Base-by-base conservation (phyloP, 2,888 invertebrate species). In the Drosophila hamatofila region DNA sequence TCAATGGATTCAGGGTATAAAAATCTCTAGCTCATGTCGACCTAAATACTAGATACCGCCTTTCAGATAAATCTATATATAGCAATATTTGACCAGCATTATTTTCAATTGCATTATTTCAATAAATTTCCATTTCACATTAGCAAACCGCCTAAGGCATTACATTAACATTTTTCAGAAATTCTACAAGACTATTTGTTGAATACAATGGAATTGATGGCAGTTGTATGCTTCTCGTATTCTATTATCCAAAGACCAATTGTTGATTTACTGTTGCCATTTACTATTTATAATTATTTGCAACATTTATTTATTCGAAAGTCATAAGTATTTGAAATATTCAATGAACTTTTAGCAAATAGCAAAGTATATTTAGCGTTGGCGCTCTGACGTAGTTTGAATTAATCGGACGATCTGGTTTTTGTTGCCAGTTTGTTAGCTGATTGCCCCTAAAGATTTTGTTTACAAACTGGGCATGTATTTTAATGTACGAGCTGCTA, bases 301-400 rank as follows among this genome's bases (percentile, higher is more conserved):
- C 39, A 37, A n/a, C 1, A 39, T n/a, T 12, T 9, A 46, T 42
- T 21, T 9, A 42, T 2, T 21, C 35, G 16, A 39, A 14, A 44
- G 35, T 25, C 23, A 3, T 14, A 18, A 25, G n/a, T n/a, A 27
- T 42, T 33, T 16, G 8, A 33, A 39, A 30, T 23, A 30, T 21
- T 18, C 9, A 12, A 25, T 16, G 12, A 30, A 30, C 46, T 30
- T n/a, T 12, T 39, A 18, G 42, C n/a, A 35, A 39, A 63, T 52
- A 21, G 33, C 9, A 23, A 16, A 9, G 8, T 48, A 41, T 23
- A 42, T 57, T 37, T 35, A 39, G 62, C 41, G 39, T 55, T 59
- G 39, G n/a, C 57, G 42, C 42, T 75, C 12, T 70, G 71, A 70
- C 66, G 77, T 61, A 75, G 33, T 51, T 49, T 55, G 52, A 46